Conservation (phyloP, 1,140 invertebrate species). For the Linepithema humile region DNA sequence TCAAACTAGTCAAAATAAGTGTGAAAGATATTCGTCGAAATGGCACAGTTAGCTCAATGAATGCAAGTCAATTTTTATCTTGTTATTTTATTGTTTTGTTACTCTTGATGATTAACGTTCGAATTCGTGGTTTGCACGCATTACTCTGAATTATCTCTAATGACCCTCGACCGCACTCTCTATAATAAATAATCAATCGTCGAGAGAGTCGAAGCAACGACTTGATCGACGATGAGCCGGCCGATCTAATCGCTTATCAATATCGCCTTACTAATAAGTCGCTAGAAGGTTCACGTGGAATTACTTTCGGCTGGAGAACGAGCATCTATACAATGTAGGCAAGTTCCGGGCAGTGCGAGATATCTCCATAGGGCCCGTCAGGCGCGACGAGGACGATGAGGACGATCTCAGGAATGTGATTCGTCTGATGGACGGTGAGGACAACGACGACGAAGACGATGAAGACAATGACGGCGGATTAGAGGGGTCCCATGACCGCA, state of each 20-base stretch:
- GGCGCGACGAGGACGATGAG: constrained; percentile 80
- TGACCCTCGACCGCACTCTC: neutral
- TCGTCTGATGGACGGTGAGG: constrained; percentile 49
- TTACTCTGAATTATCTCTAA: neutral
- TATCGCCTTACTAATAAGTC: constrained; percentile 67
- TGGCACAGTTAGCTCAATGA: neutral
- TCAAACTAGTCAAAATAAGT: neutral
- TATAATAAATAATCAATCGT: constrained; percentile 24
- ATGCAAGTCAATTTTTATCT: constrained; percentile 16
- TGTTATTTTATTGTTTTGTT: neutral
- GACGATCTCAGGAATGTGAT: constrained; percentile 56
- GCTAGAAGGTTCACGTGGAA: constrained; percentile 93
- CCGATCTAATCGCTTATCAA: constrained; percentile 49
- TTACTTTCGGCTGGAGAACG: constrained; percentile 96
- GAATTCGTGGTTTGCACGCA: neutral
- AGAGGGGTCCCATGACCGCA: constrained; percentile 6
- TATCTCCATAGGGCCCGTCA: constrained; percentile 94
- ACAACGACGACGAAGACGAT: constrained; percentile 16
- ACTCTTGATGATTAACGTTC: constrained; percentile 19
- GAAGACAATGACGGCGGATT: constrained; percentile 24
- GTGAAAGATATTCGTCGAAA: constrained; percentile 1
- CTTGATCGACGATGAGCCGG: constrained; percentile 25
- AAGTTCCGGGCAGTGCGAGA: constrained; percentile 93
- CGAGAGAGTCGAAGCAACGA: constrained; percentile 29
- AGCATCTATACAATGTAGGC: constrained; percentile 97